These are phyloP conservation scores for Enteromius radiatus DNA, from an alignment of 2,797 vertebrate species.

Conservation along the genomic window DNA sequence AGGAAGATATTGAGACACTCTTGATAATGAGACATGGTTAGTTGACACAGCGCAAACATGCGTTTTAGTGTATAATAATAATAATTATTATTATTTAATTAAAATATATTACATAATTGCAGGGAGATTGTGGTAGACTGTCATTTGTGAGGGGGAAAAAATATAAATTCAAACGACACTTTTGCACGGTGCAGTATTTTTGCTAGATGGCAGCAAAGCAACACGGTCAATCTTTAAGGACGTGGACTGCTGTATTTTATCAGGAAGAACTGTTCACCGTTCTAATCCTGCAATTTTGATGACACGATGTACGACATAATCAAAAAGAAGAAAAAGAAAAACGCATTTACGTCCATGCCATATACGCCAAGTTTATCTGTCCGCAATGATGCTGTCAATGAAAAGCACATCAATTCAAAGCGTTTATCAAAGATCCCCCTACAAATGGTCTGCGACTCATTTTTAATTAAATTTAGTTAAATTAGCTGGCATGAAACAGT, in stretches of 20 bases:
- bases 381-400: not conserved
- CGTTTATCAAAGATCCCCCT: not conserved
- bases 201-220: conserved; percentile 49
- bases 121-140: not conserved
- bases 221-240: not conserved
- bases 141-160: not conserved
- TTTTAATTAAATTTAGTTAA: not conserved
- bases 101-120: not conserved
- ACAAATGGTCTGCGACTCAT: not conserved
- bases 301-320: not conserved
- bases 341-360: not conserved
- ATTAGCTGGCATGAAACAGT: not conserved
- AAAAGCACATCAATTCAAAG: not conserved
- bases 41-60: too few relatives aligned
- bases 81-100: not conserved
- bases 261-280: not conserved
- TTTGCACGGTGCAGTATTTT: not conserved
- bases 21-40: too few relatives aligned
- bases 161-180: not conserved
- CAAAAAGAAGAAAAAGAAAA: not conserved
- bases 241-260: not conserved
- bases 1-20: too few relatives aligned
- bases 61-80: not conserved
- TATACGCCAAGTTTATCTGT: not conserved
- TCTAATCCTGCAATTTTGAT: not conserved